Base-by-base conservation (phyloP, 2,888 invertebrate genomes). In the Biston stratarius region DNA sequence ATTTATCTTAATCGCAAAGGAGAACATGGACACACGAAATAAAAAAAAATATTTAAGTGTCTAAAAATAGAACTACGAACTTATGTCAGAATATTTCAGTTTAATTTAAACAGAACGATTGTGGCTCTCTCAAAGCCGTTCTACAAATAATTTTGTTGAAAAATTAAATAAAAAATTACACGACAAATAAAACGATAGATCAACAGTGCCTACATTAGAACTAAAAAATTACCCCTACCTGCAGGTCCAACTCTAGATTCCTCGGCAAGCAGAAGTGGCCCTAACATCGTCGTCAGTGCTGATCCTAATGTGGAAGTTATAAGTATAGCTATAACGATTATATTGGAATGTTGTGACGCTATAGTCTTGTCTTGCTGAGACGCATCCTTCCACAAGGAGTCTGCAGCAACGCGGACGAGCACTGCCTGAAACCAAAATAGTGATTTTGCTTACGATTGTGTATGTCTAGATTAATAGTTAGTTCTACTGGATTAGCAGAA, bases 301-400 rank as follows among this genome's bases (percentile, higher is more conserved):
- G 93, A 92, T 14, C 94, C 94, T 63, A 93, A 81, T 58, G 90
- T 88, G 9, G 91, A 83, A 73, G 92, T 93, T 82, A 90, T 67
- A 0, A 94, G 74, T 71, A 93, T 90, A 12, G 92, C 92, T 75
- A 93, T 92, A 82, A 93, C 90, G 76, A 94, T 93, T 68, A 94
- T 92, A 83, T 92, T 93, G 6, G 91, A 81, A 77, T 94, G 93
- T 69, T 92, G 90, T 44, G 70, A 72, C 5, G 94, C 92, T 70
- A 90, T 88, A 67, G 76, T 77, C 65, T 77, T 84, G 76, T 94
- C 94, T 72, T 86, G 83, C 40, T 76, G 76, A 45, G 84, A 85
- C 1, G 89, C 81, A 45, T 88, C 87, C 42, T 75, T 75, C 89
- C 89, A 90, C 47, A 93, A 79, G 33, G 93, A 93, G 78, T 94